Percentiles rank a stretch among this genome's conserved stretches.
Evolutionary conservation across 1,140 invertebrate genomes (phyloP).

Genomic region (Drosophila oshimai): DNA sequence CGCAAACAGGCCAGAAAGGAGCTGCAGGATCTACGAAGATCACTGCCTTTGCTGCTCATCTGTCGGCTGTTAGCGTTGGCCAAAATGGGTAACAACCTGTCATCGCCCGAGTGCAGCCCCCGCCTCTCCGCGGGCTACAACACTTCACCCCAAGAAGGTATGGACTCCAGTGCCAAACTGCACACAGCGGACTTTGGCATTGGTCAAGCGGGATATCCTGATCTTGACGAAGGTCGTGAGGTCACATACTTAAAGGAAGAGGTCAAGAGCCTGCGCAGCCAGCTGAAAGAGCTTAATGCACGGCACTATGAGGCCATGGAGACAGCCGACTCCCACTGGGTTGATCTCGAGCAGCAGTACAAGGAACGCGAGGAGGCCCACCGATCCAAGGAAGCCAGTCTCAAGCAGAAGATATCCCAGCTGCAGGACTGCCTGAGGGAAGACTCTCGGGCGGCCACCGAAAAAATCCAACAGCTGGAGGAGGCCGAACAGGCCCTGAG

Average conservation of each 20-base stretch:
- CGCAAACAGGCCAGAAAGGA: constrained; percentile 85
- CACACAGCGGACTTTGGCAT: neutral
- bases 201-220: constrained; percentile 12
- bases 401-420: constrained; percentile 75
- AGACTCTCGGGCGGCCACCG: constrained; percentile 72
- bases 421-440: constrained; percentile 75
- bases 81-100: constrained; percentile 61
- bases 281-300: constrained; percentile 86
- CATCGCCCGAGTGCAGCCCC: neutral
- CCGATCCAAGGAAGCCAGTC: constrained; percentile 70
- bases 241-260: constrained; percentile 67
- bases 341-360: constrained; percentile 87
- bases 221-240: constrained; percentile 40
- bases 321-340: constrained; percentile 89
- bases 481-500: constrained; percentile 84
- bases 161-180: constrained; percentile 32
- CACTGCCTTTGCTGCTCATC: constrained; percentile 86
- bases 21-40: constrained; percentile 86
- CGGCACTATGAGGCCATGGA: constrained; percentile 89
- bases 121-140: constrained; percentile 26
- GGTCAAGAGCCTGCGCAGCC: constrained; percentile 80
- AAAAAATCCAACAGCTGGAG: constrained; percentile 83
- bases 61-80: constrained; percentile 76
- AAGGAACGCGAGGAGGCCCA: constrained; percentile 85
- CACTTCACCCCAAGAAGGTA: constrained; percentile 65